Base-by-base conservation (phyloP, 2,797 vertebrate genomes). In the Gymnocypris eckloni region DNA sequence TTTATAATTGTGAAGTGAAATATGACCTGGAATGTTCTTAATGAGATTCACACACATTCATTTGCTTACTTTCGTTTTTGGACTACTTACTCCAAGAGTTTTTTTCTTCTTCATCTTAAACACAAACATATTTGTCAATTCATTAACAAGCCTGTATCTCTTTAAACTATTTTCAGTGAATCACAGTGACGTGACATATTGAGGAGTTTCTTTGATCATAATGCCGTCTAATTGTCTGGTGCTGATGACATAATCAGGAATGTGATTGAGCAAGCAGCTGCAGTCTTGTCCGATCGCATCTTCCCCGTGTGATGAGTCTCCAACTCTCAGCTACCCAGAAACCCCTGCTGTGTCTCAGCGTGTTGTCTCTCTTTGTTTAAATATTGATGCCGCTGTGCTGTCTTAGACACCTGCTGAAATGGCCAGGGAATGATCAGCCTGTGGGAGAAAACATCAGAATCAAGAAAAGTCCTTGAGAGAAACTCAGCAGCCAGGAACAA, bases 351-450 rank as follows among this genome's bases (percentile, higher is more conserved):
- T 6, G 52, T 71, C 50, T 67, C 86, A 72, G 86, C 56, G 20
- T 85, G 80, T 54, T 79, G 41, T 79, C 33, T 61, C 61, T 56
- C 81, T 88, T 79, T 89, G 83, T 87, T 88, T 81, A 88, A 91
- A 87, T 87, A 87, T 88, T 89, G 87, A 91, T 84, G 64, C 45
- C 18, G 50, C 52, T 54, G 73, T 78, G 82, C 18, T 50, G 81
- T 64, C 54, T 82, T 64, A 79, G 45, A 41, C 81, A 81, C 82
- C 79, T 78, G 48, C 79, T 33, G 50, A 48, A 71, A 56, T 28
- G 41, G 59, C 77, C 11, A 20, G 25, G 33, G 59, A 83, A 83
- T 37, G 41, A 67, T 66, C 71, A 37, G 59, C 59, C 71, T 76
- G 11, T 75, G 15, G 4, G 70, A 84, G 66, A 81, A 52, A 70